Conservation (phyloP, 23 tunicate genomes). For the Botrylloides violaceus region DNA sequence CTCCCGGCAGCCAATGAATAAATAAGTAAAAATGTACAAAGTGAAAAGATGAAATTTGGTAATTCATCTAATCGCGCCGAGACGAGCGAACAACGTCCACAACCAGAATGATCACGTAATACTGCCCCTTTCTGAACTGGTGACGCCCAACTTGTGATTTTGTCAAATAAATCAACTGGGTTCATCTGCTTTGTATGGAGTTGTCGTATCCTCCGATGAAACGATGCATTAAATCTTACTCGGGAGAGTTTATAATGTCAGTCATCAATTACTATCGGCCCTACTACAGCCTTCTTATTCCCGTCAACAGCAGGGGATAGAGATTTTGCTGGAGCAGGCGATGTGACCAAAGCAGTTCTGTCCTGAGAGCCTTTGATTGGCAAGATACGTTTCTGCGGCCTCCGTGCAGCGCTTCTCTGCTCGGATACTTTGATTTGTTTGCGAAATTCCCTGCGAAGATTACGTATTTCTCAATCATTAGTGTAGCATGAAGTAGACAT, state of each 20-base stretch:
- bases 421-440: constrained; percentile 46
- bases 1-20: neutral
- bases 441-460: constrained; percentile 67
- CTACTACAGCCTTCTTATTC: constrained; percentile 8
- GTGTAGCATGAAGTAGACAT: no score
- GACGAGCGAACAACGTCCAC: neutral
- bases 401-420: constrained; percentile 83
- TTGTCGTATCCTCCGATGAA: no score
- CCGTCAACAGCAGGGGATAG: neutral
- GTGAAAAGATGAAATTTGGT: neutral
- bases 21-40: constrained; percentile 1
- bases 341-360: neutral
- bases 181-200: no score
- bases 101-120: no score
- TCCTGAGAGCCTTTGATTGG: constrained; percentile 18
- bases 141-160: no score
- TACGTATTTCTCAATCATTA: no score
- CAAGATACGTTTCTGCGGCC: constrained; percentile 53
- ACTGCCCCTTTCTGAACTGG: no score
- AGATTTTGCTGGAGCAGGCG: neutral
- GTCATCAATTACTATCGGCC: constrained; percentile 60
- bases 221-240: neutral
- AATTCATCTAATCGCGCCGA: neutral
- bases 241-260: neutral
- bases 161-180: no score